Conservation (phyloP, 2,113 vertebrate genomes). For the Semnornis frantzii region DNA sequence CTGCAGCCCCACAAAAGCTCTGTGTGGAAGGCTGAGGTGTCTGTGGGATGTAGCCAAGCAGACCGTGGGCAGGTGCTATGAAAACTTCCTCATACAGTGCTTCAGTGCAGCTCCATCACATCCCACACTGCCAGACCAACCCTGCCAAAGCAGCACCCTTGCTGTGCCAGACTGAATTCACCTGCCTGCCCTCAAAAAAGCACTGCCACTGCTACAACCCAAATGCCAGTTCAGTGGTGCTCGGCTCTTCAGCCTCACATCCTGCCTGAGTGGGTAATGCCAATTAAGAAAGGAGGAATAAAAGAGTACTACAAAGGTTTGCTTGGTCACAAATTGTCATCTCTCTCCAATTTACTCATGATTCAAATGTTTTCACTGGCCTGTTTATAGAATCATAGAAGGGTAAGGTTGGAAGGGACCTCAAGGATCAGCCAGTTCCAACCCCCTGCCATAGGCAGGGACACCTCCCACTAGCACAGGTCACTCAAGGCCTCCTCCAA, state of each 20-base stretch:
- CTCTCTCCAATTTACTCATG: background rate
- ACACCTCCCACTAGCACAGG: no score
- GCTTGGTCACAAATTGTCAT: background rate
- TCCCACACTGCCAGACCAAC: background rate
- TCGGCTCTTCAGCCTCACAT: background rate
- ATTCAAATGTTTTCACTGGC: background rate
- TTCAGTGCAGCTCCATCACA: background rate
- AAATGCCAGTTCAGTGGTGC: background rate
- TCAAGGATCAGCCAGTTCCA: no score
- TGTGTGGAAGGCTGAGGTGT: background rate
- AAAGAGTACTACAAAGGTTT: background rate
- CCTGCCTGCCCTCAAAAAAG: background rate
- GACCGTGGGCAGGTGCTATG: slow-evolving; percentile 31
- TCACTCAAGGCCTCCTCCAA: no score
- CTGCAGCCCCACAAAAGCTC: background rate
- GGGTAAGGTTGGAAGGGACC: no score
- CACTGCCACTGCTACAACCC: background rate
- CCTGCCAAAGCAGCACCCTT: background rate
- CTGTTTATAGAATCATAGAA: background rate
- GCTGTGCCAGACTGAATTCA: background rate
- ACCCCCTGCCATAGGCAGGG: no score
- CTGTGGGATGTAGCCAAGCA: slow-evolving; percentile 12
- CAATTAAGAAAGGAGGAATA: background rate
- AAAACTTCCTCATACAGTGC: slow-evolving; percentile 29
- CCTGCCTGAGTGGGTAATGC: background rate